Evolutionary conservation across 2,113 vertebrate species (phyloP).

Genomic region (Larimichthys polyactis): DNA sequence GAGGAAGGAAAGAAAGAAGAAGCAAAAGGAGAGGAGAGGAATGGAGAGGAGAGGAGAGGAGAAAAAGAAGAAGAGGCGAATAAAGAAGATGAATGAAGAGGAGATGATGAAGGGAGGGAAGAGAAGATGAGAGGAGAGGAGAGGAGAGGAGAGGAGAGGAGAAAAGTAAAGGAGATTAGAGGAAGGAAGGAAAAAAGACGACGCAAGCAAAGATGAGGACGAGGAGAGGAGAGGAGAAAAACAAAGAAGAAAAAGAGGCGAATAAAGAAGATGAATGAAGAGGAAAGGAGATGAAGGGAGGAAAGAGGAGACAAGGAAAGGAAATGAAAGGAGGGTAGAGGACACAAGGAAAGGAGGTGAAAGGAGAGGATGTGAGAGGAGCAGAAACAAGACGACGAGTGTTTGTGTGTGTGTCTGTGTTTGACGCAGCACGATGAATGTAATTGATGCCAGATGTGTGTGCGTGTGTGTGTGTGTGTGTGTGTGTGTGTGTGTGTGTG

Average conservation of each 20-base stretch:
- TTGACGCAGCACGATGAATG: slow-evolving; percentile 25
- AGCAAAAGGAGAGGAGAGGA: neutral
- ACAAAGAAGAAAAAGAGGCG: neutral
- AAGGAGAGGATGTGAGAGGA: neutral
- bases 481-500: slow-evolving; percentile 21
- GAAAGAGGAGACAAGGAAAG: no score
- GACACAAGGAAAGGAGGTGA: neutral
- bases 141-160: no score
- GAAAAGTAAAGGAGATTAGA: neutral
- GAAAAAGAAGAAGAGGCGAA: no score
- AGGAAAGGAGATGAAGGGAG: neutral
- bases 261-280: neutral
- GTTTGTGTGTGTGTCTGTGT: neutral
- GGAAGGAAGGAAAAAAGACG: neutral
- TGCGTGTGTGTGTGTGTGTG: neutral
- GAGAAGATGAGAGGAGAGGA: neutral
- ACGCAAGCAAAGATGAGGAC: neutral
- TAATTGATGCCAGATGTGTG: slow-evolving; percentile 48
- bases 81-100: no score
- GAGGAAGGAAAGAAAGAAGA: no score
- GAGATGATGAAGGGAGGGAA: no score
- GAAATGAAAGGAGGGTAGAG: neutral
- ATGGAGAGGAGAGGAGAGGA: neutral
- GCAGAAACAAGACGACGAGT: neutral
- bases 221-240: neutral